phyloP scores from a whole-genome alignment of 2,113 vertebrate genomes.

The Microtus richardsoni region DNA sequence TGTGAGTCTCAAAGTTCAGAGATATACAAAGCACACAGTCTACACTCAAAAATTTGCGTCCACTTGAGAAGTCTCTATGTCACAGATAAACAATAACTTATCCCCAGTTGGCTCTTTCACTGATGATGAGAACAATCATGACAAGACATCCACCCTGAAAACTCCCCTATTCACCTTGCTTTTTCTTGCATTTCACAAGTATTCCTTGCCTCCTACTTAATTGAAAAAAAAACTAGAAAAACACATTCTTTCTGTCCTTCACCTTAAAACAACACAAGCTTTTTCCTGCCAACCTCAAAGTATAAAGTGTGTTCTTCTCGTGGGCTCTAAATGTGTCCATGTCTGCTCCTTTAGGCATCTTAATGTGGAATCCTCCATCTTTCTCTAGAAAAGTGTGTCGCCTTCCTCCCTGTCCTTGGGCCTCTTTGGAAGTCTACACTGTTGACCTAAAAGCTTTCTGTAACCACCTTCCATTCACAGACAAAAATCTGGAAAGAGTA shows the following conservation, averaged over 20 bases:
- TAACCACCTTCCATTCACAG: not conserved
- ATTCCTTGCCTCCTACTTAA: not conserved
- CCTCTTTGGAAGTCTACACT: not conserved
- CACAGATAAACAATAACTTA: not conserved
- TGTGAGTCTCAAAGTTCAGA: not conserved
- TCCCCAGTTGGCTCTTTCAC: not conserved
- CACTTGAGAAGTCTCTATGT: not conserved
- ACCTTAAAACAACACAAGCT: not conserved
- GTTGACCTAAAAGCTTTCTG: not conserved
- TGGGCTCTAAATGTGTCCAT: not conserved
- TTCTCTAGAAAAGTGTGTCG: not conserved
- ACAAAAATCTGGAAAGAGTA: no score
- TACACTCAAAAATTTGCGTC: not conserved
- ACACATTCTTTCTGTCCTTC: not conserved
- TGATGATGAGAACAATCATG: not conserved
- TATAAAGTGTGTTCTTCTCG: not conserved
- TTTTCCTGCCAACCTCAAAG: not conserved
- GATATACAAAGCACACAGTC: not conserved
- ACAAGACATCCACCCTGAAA: not conserved
- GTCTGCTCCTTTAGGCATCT: not conserved
- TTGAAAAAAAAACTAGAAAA: conserved; percentile 23
- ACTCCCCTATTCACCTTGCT: not conserved
- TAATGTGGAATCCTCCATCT: not conserved
- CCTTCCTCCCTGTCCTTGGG: not conserved
- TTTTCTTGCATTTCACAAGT: not conserved